Evolutionary conservation across 2,113 vertebrate species (phyloP).

Genomic region (Mus spicilegus): DNA sequence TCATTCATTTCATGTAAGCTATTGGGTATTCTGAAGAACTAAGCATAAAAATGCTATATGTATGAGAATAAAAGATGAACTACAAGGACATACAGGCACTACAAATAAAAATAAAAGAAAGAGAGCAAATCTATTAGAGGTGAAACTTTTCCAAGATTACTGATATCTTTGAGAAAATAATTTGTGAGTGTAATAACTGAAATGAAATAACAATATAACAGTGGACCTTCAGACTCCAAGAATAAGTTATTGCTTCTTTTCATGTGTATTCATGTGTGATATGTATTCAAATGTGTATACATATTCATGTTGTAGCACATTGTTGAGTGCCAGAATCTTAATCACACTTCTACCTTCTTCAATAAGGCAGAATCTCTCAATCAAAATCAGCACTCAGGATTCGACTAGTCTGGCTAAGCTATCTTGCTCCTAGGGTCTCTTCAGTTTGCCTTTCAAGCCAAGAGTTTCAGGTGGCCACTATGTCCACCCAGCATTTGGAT

Average conservation of each 20-base stretch:
- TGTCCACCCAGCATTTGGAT: neutral
- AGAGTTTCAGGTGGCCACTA: neutral
- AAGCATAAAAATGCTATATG: conserved; percentile 10
- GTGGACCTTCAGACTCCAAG: neutral
- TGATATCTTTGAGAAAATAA: neutral
- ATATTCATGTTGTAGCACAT: neutral
- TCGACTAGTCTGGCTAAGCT: neutral
- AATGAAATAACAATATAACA: neutral
- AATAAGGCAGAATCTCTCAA: neutral
- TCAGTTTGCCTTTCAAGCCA: neutral
- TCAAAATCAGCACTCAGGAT: no score
- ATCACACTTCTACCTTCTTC: neutral
- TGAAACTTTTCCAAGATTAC: neutral
- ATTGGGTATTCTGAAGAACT: neutral
- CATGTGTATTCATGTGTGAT: neutral
- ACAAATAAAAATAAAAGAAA: neutral
- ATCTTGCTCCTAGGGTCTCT: neutral
- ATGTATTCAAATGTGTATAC: neutral
- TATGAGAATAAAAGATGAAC: neutral
- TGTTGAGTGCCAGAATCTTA: neutral
- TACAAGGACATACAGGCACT: neutral
- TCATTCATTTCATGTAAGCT: neutral
- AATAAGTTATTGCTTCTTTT: neutral
- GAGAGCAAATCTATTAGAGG: no score
- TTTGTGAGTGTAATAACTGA: neutral